A percentile compares a stretch with the other conserved stretches of the same genome.
phyloP scores from a whole-genome alignment of 2,888 invertebrate species.

The Hylaea fasciaria region DNA sequence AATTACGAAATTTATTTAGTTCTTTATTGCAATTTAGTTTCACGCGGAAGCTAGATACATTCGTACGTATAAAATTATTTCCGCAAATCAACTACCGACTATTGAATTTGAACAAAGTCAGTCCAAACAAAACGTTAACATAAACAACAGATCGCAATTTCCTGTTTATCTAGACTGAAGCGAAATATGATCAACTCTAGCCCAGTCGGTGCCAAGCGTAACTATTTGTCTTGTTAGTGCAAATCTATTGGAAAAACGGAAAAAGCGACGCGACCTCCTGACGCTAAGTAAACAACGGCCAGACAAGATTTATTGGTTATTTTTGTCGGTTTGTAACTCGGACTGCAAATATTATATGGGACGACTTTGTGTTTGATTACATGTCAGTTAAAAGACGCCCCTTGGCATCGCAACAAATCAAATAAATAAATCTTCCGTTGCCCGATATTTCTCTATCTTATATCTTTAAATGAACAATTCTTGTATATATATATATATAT shows the following conservation, averaged over 20 bases:
- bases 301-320: slow-evolving; percentile 44
- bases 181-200: slow-evolving; percentile 67
- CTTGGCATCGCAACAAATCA: too few species aligned
- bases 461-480: too few species aligned
- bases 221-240: slow-evolving; percentile 74
- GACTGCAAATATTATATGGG: not conserved
- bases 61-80: not conserved
- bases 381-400: not conserved
- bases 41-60: too few species aligned
- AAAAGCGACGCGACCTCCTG: slow-evolving; percentile 51
- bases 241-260: slow-evolving; percentile 73
- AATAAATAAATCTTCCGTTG: too few species aligned
- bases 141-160: slow-evolving; percentile 47
- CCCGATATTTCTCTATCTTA: too few species aligned
- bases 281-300: slow-evolving; percentile 47
- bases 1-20: too few species aligned
- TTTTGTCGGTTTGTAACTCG: slow-evolving; percentile 32
- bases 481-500: too few species aligned
- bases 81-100: not conserved
- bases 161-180: slow-evolving; percentile 58
- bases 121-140: slow-evolving; percentile 26
- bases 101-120: slow-evolving; percentile 9
- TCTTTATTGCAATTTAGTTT: too few species aligned
- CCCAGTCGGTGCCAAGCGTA: slow-evolving; percentile 51
- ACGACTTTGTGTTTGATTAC: not conserved